Percentiles rank a stretch among this genome's conserved stretches.
phyloP scores from a whole-genome alignment of 2,888 invertebrate genomes.

The Gastrophysa polygoni region DNA sequence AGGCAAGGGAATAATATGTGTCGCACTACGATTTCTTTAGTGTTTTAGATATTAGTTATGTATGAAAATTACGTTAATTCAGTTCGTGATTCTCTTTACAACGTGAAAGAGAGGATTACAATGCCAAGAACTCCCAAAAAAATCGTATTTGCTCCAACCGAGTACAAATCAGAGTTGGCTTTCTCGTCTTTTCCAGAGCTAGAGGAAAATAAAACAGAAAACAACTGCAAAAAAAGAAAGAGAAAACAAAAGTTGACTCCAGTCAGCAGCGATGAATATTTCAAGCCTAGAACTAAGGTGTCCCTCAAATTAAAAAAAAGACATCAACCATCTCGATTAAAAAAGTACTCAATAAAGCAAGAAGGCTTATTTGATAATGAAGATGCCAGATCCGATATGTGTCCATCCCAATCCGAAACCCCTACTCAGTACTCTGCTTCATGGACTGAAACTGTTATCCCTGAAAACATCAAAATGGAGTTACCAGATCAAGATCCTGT shows the following conservation, averaged over 20 bases:
- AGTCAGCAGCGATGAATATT: too few relatives aligned
- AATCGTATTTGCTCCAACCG: background rate
- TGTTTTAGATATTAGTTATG: background rate
- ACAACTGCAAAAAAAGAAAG: too few relatives aligned
- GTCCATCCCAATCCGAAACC: constrained; percentile 3
- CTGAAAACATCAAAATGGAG: background rate
- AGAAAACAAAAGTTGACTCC: too few relatives aligned
- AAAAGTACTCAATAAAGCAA: background rate
- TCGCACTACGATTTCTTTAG: too few relatives aligned
- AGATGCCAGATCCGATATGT: background rate
- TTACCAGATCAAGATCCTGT: background rate
- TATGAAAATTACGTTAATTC: background rate
- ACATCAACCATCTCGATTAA: too few relatives aligned
- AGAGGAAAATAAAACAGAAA: background rate
- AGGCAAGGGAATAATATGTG: too few relatives aligned
- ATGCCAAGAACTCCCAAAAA: background rate
- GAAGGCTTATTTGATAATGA: background rate
- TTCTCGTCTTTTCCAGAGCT: background rate
- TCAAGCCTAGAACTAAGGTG: too few relatives aligned
- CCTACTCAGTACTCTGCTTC: background rate
- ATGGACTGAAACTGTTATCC: background rate
- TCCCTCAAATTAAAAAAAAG: too few relatives aligned
- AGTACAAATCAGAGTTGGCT: background rate
- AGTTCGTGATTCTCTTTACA: background rate
- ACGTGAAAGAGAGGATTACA: background rate